phyloP scores from a whole-genome alignment of 2,888 invertebrate species.

The Ephialtes manifestator region DNA sequence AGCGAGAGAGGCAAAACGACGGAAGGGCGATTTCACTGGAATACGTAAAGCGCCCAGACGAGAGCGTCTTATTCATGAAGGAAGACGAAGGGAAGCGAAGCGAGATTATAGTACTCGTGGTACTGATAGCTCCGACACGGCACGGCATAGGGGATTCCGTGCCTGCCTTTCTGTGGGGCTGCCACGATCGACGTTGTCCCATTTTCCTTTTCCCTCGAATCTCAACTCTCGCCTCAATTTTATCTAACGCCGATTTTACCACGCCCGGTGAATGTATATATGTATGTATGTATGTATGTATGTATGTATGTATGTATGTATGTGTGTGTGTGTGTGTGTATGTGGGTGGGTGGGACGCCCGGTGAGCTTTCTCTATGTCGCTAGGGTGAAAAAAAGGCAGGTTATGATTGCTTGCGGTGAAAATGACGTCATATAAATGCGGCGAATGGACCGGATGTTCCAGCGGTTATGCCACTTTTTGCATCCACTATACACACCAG shows the following conservation, averaged over 20 bases:
- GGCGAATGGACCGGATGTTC: slow-evolving; percentile 59
- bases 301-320: too few species aligned
- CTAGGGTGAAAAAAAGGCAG: slow-evolving; percentile 30
- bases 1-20: slow-evolving; percentile 41
- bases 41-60: slow-evolving; percentile 24
- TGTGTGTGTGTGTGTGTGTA: too few species aligned
- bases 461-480: slow-evolving; percentile 64
- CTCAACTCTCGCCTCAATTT: slow-evolving; percentile 41
- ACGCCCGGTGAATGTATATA: not conserved
- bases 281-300: too few species aligned
- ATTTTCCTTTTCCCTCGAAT: slow-evolving; percentile 11
- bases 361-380: not conserved
- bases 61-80: slow-evolving; percentile 45
- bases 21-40: slow-evolving; percentile 50
- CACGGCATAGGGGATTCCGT: not conserved
- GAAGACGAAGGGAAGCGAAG: not conserved
- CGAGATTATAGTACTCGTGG: slow-evolving; percentile 42
- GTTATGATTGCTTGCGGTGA: slow-evolving; percentile 54
- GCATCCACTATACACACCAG: slow-evolving; percentile 30
- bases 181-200: not conserved
- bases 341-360: not conserved
- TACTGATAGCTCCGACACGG: slow-evolving; percentile 35
- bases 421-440: slow-evolving; percentile 56
- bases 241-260: slow-evolving; percentile 9
- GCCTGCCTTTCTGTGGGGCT: not conserved